These are phyloP conservation scores for Forficula auricularia DNA, from an alignment of 1,140 invertebrate species.

Conservation along the genomic window DNA sequence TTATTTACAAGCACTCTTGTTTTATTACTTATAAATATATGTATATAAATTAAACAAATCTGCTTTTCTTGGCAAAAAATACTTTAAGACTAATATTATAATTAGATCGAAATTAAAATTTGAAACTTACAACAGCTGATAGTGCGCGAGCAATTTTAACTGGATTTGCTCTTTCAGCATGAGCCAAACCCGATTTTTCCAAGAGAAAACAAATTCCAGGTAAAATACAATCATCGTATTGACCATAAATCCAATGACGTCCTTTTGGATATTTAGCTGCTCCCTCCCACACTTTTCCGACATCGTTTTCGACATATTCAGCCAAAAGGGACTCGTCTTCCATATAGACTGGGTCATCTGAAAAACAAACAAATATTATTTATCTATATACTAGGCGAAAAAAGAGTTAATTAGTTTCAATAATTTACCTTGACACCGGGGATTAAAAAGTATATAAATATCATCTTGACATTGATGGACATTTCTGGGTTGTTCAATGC, in stretches of 20 bases:
- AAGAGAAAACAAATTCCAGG: conserved; percentile 40
- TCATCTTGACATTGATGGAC: conserved; percentile 34
- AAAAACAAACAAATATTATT: conserved; percentile 10
- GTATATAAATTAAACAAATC: no score
- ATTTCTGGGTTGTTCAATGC: conserved; percentile 23
- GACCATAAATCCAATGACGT: conserved; percentile 56
- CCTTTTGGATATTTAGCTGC: conserved; percentile 42
- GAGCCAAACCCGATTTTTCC: conserved; percentile 37
- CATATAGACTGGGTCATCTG: conserved; percentile 48
- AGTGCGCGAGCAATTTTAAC: conserved; percentile 48
- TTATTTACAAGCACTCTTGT: no score
- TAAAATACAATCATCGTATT: conserved; percentile 48
- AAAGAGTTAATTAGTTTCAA: conserved; percentile 3
- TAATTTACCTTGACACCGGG: conserved; percentile 53
- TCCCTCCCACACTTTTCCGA: conserved; percentile 59
- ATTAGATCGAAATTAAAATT: no score
- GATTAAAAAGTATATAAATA: conserved; percentile 67
- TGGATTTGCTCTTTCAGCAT: conserved; percentile 50
- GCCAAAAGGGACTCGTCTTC: conserved; percentile 38
- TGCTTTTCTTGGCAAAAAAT: no score
- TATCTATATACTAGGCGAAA: no score
- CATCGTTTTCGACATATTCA: conserved; percentile 57
- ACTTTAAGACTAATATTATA: no score
- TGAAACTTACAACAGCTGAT: conserved; percentile 53
- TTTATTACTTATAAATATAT: no score